These are phyloP conservation scores for Netelia virgata DNA, from an alignment of 2,888 invertebrate species.

Conservation along the genomic window DNA sequence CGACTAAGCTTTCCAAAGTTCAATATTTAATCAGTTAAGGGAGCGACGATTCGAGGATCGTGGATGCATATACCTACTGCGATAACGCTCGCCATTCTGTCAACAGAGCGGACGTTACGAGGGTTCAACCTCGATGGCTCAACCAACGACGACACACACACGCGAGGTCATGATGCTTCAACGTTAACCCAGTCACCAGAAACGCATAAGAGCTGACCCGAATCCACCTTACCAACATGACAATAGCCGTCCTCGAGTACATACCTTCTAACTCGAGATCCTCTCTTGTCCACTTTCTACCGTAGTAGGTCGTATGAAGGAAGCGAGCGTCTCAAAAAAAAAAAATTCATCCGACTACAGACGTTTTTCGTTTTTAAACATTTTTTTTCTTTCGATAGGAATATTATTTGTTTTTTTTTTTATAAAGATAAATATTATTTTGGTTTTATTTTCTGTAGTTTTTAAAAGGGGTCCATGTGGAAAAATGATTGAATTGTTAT, in stretches of 20 bases:
- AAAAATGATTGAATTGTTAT: too few species aligned
- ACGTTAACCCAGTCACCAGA: slow-evolving; percentile 71
- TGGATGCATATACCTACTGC: slow-evolving; percentile 9
- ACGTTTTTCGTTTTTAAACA: too few species aligned
- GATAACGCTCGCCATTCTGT: slow-evolving; percentile 26
- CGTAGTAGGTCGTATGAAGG: slow-evolving; percentile 57
- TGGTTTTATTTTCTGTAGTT: too few species aligned
- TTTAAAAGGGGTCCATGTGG: too few species aligned
- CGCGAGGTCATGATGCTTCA: slow-evolving; percentile 52
- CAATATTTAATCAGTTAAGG: slow-evolving; percentile 27
- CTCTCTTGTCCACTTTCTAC: slow-evolving; percentile 30
- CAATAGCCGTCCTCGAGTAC: slow-evolving; percentile 78
- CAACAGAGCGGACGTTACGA: slow-evolving; percentile 45
- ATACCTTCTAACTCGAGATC: slow-evolving; percentile 66
- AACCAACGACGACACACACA: slow-evolving; percentile 52
- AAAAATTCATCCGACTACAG: slow-evolving; percentile 63
- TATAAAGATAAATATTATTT: too few species aligned
- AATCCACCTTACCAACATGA: slow-evolving; percentile 72
- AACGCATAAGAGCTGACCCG: slow-evolving; percentile 78
- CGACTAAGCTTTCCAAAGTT: slow-evolving; percentile 12
- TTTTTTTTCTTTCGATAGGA: too few species aligned
- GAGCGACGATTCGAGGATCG: slow-evolving; percentile 28
- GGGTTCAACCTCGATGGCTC: slow-evolving; percentile 50
- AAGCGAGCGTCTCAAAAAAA: slow-evolving; percentile 41
- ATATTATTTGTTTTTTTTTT: too few species aligned